phyloP scores from a whole-genome alignment of 2,888 invertebrate genomes.

The Dasypogon diadema region DNA sequence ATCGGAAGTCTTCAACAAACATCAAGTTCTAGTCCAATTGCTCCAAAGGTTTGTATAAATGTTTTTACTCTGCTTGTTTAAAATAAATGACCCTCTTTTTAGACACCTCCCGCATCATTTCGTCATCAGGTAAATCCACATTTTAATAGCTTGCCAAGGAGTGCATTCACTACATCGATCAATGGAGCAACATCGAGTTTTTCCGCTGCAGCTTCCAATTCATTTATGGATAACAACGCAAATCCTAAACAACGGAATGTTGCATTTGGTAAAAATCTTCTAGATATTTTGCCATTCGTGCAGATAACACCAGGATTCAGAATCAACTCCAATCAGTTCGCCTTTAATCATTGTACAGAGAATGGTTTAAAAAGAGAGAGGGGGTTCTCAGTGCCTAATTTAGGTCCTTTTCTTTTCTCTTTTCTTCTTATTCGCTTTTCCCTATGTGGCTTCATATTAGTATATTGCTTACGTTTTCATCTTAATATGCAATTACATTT shows the following conservation, averaged over 20 bases:
- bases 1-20: slow-evolving; percentile 64
- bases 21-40: slow-evolving; percentile 61
- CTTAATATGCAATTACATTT: too few relatives aligned
- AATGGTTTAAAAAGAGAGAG: slow-evolving; percentile 59
- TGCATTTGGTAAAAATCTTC: slow-evolving; percentile 78
- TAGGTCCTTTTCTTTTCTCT: slow-evolving; percentile 75
- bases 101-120: slow-evolving; percentile 83
- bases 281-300: slow-evolving; percentile 48
- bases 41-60: slow-evolving; percentile 68
- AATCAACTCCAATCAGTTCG: slow-evolving; percentile 22
- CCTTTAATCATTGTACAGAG: slow-evolving; percentile 29
- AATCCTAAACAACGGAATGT: slow-evolving; percentile 73
- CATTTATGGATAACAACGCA: slow-evolving; percentile 60
- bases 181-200: slow-evolving; percentile 57
- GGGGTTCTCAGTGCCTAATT: slow-evolving; percentile 91
- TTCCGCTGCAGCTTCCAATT: slow-evolving; percentile 55
- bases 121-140: slow-evolving; percentile 81
- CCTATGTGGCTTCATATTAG: slow-evolving; percentile 22
- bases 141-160: slow-evolving; percentile 84
- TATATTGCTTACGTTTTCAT: too few relatives aligned
- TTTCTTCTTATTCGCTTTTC: not conserved
- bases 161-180: slow-evolving; percentile 72
- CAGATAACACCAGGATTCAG: slow-evolving; percentile 25
- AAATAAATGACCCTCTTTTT: slow-evolving; percentile 54
- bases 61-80: not conserved